These are phyloP conservation scores for Clarias platycephalus DNA, from an alignment of 2,797 vertebrate species.

Conservation along the genomic window DNA sequence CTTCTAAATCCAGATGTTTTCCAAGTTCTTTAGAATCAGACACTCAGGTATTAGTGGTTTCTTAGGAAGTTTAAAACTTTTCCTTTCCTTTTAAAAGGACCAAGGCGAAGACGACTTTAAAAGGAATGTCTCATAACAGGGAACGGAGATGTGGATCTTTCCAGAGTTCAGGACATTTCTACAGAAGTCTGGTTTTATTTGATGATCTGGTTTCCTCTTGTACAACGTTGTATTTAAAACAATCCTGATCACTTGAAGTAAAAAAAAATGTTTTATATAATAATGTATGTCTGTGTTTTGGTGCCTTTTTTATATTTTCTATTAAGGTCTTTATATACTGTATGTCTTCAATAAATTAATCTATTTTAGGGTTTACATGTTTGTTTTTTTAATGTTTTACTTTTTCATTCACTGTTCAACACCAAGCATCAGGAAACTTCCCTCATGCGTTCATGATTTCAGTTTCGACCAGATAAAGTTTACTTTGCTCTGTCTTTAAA, in stretches of 20 bases:
- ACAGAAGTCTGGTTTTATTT: neutral
- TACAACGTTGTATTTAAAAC: neutral
- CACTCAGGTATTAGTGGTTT: neutral
- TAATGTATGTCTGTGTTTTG: neutral
- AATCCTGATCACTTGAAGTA: constrained; percentile 28
- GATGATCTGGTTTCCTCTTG: neutral
- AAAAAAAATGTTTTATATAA: neutral
- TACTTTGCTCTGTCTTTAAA: neutral
- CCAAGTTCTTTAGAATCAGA: neutral
- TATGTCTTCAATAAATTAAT: neutral
- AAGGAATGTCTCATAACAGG: constrained; percentile 6
- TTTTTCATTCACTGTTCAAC: neutral
- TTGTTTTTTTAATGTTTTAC: neutral
- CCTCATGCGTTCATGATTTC: neutral
- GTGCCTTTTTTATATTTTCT: neutral
- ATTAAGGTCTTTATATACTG: neutral
- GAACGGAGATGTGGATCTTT: neutral
- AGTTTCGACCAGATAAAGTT: neutral
- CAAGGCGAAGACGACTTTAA: constrained; percentile 34
- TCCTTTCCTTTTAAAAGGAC: constrained; percentile 25
- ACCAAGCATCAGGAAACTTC: neutral
- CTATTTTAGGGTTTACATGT: neutral
- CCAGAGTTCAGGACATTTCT: neutral
- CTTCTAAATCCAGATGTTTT: neutral
- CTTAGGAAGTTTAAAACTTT: neutral